Evolutionary conservation across 2,797 vertebrate genomes (phyloP).

Genomic region (Tympanoctomys barrerae): DNA sequence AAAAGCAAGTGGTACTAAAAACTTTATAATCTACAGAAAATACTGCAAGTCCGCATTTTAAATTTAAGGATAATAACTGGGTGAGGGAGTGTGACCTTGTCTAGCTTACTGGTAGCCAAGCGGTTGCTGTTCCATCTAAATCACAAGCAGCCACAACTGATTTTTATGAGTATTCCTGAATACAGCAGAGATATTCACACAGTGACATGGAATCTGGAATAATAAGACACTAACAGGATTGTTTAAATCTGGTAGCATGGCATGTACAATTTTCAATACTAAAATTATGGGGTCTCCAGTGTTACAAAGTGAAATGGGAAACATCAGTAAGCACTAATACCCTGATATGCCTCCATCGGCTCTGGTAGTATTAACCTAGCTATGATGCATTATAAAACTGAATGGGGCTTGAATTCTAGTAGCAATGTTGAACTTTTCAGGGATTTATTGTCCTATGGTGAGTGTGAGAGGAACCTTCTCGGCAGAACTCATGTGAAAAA

Average conservation of each 20-base stretch:
- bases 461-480: constrained; percentile 76
- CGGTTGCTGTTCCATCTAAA: background rate
- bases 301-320: constrained; percentile 60
- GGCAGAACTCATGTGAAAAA: constrained; percentile 76
- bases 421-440: constrained; percentile 82
- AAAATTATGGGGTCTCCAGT: constrained; percentile 63
- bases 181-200: background rate
- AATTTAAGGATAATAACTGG: background rate
- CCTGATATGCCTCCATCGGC: constrained; percentile 60
- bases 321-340: constrained; percentile 38
- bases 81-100: background rate
- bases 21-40: background rate
- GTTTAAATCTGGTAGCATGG: constrained; percentile 45
- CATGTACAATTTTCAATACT: constrained; percentile 42
- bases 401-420: constrained; percentile 82
- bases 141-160: background rate
- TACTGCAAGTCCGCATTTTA: constrained; percentile 20
- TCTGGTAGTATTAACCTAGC: constrained; percentile 73
- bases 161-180: background rate
- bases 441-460: constrained; percentile 77
- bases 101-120: background rate
- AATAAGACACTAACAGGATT: constrained; percentile 56
- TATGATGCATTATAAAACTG: constrained; percentile 53
- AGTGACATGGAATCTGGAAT: constrained; percentile 31
- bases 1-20: constrained; percentile 42